phyloP scores from a whole-genome alignment of 2,797 vertebrate genomes.

The Gymnothorax reevesii region DNA sequence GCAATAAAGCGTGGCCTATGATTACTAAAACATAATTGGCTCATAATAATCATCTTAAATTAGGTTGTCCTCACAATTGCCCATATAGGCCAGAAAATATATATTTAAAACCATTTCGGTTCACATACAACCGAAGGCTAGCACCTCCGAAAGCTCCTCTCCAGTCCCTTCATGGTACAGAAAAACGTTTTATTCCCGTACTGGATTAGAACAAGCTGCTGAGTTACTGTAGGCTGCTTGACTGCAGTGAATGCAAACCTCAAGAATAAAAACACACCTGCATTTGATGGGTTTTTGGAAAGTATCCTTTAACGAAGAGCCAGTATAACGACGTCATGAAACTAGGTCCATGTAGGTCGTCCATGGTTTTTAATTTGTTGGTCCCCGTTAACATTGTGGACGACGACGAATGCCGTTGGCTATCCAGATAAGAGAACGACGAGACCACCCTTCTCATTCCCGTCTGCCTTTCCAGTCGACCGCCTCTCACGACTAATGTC shows the following conservation, averaged over 20 bases:
- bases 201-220: not conserved
- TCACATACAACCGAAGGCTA: no score
- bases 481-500: conserved; percentile 23
- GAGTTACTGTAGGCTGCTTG: not conserved
- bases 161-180: no score
- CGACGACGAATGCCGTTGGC: conserved; percentile 32
- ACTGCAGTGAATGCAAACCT: not conserved
- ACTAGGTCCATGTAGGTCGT: conserved; percentile 66
- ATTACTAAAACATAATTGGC: no score
- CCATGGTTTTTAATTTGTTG: conserved; percentile 57
- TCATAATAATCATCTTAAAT: no score
- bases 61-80: no score
- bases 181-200: not conserved
- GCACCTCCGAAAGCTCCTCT: no score
- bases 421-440: not conserved
- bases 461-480: not conserved
- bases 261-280: conserved; percentile 58
- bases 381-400: not conserved
- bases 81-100: no score
- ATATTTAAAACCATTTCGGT: no score
- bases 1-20: no score
- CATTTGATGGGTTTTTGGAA: conserved; percentile 65
- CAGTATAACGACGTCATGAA: conserved; percentile 65
- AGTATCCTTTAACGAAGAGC: conserved; percentile 73
- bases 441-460: conserved; percentile 27